Evolutionary conservation across 2,797 vertebrate genomes (phyloP), one percentile per base, ranked within the genome.

Genomic region (Eremophila alpestris): DNA sequence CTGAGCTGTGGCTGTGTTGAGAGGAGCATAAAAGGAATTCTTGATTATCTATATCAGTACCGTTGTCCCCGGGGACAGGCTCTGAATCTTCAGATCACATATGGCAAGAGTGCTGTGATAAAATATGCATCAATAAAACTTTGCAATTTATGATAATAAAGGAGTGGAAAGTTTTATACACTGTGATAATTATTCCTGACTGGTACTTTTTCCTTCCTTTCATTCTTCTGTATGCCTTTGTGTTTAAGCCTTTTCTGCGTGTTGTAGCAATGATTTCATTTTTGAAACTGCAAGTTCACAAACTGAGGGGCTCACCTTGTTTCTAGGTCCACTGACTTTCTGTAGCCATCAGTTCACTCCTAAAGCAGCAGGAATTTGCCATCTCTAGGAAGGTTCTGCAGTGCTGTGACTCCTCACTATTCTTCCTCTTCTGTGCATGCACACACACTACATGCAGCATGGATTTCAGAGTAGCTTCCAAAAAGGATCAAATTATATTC

Each of bases 61-160:
- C 48, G 48, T 90, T 94, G 93, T 97, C 98, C 96, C 97, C 4
- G 0, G 95, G 96, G 97, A 98, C 70, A 93, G 29, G 23, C 90
- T 96, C 77, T 56, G 97, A 97, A 96, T 97, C 97, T 96, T 97
- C 95, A 97, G 97, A 98, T 97, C 97, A 97, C 97, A 97, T 97
- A 97, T 97, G 97, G 97, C 97, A 97, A 93, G 94, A 97, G 94
- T 77, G 87, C 92, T 98, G 92, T 98, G 97, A 98, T 98, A 98
- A 98, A 98, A 98, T 98, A 98, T 97, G 97, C 96, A 98, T 98
- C 97, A 97, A 90, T 96, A 96, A 97, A 96, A 95, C 89, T 89
- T 97, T 89, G 80, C 84, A 88, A 95, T 97, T 97, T 97, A 97
- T 97, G 93, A 96, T 97, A 96, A 97, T 96, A 98, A 97, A 97